Percentiles rank a stretch among this genome's conserved stretches.
These are phyloP conservation scores for Atrichornis clamosus DNA, from an alignment of 2,113 vertebrate genomes.

Conservation along the genomic window DNA sequence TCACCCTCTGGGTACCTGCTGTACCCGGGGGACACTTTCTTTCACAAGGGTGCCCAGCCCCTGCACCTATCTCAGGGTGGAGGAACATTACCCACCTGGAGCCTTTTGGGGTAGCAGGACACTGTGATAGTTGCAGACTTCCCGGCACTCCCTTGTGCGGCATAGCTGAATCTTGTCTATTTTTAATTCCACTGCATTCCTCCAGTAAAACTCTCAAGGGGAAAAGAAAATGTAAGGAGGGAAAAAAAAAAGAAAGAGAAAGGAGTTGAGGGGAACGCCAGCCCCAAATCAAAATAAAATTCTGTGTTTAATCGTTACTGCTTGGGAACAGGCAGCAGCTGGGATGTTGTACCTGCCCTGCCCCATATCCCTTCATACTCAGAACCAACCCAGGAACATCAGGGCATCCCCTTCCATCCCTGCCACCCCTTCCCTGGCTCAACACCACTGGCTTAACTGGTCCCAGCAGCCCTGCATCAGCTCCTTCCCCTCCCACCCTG, in stretches of 20 bases:
- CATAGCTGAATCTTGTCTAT: background rate
- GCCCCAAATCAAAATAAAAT: background rate
- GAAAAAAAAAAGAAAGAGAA: rapidly evolving
- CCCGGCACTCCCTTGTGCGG: background rate
- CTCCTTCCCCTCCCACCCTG: background rate
- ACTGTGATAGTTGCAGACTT: background rate
- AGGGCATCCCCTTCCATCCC: background rate
- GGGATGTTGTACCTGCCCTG: background rate
- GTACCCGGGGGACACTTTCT: background rate
- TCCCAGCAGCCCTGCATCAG: background rate
- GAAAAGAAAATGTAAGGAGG: background rate
- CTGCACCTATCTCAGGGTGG: rapidly evolving
- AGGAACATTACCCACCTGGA: background rate
- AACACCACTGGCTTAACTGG: background rate
- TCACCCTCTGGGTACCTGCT: background rate
- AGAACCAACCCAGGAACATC: background rate
- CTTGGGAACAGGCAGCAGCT: background rate
- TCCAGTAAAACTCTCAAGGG: background rate
- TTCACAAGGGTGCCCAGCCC: rapidly evolving
- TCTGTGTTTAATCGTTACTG: no score
- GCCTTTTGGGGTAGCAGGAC: background rate
- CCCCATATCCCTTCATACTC: background rate
- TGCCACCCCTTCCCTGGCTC: background rate
- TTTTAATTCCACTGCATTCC: constrained; percentile 2
- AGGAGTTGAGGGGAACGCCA: background rate